Base-by-base conservation (phyloP, 1,140 invertebrate genomes). In the Drosophila biarmipes region DNA sequence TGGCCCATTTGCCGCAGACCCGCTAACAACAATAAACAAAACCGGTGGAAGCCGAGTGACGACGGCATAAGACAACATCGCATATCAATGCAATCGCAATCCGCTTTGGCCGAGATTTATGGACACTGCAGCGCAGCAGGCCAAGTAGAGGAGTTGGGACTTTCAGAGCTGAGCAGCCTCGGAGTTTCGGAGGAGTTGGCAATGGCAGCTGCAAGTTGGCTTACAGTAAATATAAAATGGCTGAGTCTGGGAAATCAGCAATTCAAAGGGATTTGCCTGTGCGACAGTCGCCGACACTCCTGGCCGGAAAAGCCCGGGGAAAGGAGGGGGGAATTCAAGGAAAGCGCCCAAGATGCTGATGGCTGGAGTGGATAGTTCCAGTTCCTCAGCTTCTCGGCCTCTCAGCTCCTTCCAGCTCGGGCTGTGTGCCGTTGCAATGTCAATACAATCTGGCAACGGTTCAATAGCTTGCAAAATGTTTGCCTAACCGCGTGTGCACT, bases 381-480 rank as follows among this genome's bases (percentile, higher is more conserved):
- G 58, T 58, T 42, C 58, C 29, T 43, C n/a, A n/a, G n/a, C n/a
- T n/a, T n/a, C n/a, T n/a, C n/a, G n/a, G n/a, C n/a, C n/a, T n/a
- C n/a, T n/a, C n/a, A 40, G 58, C 62, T 42, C 58, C 29, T 43
- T 38, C 43, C 37, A 56, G 45, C 66, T 75, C 58, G 54, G 73
- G 79, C 56, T 77, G 56, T 72, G 56, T 55, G 73, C 56, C 54
- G 43, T 59, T 37, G 68, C 69, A 85, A 58, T 77, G 73, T 85
- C 84, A 87, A 89, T 87, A 84, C 84, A 79, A 87, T 80, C 75
- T 82, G 61, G 84, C 84, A 87, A 77, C 84, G 79, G 84, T 87
- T 87, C 84, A 89, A 87, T 87, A 76, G 84, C 89, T 87, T 84
- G 78, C 67, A 89, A 89, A 89, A 87, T 89, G 84, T 87, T 87